Evolutionary conservation across 2,113 vertebrate species (phyloP), one percentile per base, ranked within the genome.

Genomic region (Cinclus cinclus): DNA sequence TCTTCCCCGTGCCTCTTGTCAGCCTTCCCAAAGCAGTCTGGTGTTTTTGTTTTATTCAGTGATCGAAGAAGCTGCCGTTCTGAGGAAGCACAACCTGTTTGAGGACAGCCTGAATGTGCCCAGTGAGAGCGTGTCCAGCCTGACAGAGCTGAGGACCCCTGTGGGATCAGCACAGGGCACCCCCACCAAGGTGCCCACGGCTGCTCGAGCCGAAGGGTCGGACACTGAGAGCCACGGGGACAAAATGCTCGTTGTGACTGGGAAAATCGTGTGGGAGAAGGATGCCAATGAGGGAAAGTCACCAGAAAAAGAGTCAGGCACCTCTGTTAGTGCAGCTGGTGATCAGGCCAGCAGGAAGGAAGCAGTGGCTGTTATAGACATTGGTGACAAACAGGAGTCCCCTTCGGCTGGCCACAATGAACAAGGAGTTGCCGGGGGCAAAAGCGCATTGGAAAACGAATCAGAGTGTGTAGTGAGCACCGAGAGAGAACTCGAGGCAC

Each of bases 41-140:
- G 37, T 92, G 35, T 79, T 84, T 95, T 73, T 94, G 15, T 91
- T 53, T 78, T 65, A 55, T 73, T 41, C 96, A 99, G 99, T 99
- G 98, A 98, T 99, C 96, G 98, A 98, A 80, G 99, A 99, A 89
- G 99, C 99, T 1, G 98, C 98, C 2, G 71, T 97, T 80, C 95
- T 98, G 97, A 98, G 98, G 97, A 99, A 99, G 90, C 98, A 98
- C 97, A 99, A 99, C 97, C 97, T 99, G 78, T 98, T 98, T 92
- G 98, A 98, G 50, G 99, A 99, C 69, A 98, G 98, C 89, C 77
- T 98, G 76, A 98, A 97, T 52, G 85, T 98, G 74, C 97, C 98
- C 74, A 98, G 97, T 39, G 97, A 98, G 81, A 99, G 98, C 0
- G 97, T 98, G 89, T 99, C 98, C 95, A 99, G 98, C 90, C 94